Conservation (phyloP, 1,140 invertebrate genomes). For the Eulimnadia texana region DNA sequence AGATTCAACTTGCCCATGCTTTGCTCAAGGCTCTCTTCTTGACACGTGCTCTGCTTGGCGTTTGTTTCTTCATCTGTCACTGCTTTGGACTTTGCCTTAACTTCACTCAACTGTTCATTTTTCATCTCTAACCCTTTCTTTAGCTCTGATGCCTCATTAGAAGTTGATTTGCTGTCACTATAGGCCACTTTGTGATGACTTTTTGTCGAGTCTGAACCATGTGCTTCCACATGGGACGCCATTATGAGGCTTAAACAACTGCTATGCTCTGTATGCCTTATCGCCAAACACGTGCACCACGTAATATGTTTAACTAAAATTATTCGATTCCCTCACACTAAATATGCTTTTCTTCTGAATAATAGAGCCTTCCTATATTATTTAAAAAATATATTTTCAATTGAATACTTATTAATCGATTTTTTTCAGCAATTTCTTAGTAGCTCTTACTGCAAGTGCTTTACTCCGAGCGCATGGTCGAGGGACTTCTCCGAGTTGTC, state of each 20-base stretch:
- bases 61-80: neutral
- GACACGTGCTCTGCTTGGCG: constrained; percentile 2
- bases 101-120: neutral
- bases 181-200: neutral
- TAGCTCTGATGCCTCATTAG: neutral
- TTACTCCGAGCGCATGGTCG: neutral
- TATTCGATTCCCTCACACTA: too few species aligned
- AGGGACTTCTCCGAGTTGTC: neutral
- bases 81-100: neutral
- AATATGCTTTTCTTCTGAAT: too few species aligned
- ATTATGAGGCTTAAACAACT: constrained; percentile 5
- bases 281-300: neutral
- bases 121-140: neutral
- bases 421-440: too few species aligned
- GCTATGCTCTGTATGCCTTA: neutral
- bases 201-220: neutral
- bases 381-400: too few species aligned
- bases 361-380: too few species aligned
- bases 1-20: neutral
- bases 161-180: neutral
- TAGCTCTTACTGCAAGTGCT: too few species aligned
- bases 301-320: neutral
- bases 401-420: too few species aligned
- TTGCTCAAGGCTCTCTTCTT: neutral
- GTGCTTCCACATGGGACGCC: constrained; percentile 1